Conservation (phyloP, 2,888 invertebrate species). For the Pseudanteris insignis region DNA sequence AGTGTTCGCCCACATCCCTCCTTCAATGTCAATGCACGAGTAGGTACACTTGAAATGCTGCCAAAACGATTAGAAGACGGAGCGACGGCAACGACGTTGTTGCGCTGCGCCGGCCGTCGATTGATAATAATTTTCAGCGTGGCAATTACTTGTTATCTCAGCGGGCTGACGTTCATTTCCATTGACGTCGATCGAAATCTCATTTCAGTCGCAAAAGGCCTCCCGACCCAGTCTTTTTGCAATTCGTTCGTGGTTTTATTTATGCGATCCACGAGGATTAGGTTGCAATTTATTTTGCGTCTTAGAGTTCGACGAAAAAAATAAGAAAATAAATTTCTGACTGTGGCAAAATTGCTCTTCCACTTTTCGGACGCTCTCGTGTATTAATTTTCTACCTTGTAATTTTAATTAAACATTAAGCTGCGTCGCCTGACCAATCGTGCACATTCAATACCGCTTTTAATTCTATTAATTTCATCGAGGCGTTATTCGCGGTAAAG, state of each 20-base stretch:
- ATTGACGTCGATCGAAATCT: slow-evolving; percentile 33
- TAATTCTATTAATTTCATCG: too few relatives aligned
- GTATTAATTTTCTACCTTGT: too few relatives aligned
- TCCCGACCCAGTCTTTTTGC: slow-evolving; percentile 6
- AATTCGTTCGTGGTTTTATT: slow-evolving; percentile 26
- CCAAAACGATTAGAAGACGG: slow-evolving; percentile 51
- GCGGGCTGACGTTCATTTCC: slow-evolving; percentile 27
- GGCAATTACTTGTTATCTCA: slow-evolving; percentile 34
- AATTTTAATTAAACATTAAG: too few relatives aligned
- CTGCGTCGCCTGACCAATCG: too few relatives aligned
- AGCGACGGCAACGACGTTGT: slow-evolving; percentile 6
- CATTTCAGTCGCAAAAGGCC: slow-evolving; percentile 23
- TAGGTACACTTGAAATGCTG: slow-evolving; percentile 51
- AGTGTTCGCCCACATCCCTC: slow-evolving; percentile 32
- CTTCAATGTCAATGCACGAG: slow-evolving; percentile 41
- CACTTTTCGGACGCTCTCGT: too few relatives aligned
- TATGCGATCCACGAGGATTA: slow-evolving; percentile 30
- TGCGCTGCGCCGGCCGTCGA: slow-evolving; percentile 12
- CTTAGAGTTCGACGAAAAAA: too few relatives aligned
- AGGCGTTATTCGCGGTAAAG: too few relatives aligned
- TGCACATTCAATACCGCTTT: too few relatives aligned
- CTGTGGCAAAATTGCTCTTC: too few relatives aligned
- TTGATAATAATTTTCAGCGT: slow-evolving; percentile 39
- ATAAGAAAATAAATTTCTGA: too few relatives aligned
- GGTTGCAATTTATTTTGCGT: slow-evolving; percentile 31